These are phyloP conservation scores for Drosophila erecta DNA, from an alignment of 1,140 invertebrate species.

Conservation along the genomic window DNA sequence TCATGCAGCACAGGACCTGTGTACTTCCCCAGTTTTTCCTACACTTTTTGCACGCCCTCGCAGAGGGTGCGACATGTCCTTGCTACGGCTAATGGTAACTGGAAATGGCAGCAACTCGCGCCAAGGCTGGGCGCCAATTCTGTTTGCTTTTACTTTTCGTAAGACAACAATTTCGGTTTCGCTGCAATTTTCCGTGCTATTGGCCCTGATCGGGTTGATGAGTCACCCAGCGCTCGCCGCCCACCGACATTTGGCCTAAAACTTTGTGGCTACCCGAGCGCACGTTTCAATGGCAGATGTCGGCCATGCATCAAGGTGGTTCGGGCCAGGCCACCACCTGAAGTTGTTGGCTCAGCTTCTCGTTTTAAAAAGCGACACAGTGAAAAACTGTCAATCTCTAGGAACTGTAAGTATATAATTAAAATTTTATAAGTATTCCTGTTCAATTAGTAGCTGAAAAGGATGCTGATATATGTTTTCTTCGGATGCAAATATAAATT, in stretches of 20 bases:
- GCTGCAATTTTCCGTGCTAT: slow-evolving; percentile 78
- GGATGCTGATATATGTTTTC: background rate
- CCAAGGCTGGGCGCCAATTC: slow-evolving; percentile 63
- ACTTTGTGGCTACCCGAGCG: slow-evolving; percentile 45
- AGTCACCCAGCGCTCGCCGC: slow-evolving; percentile 24
- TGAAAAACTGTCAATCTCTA: too few species aligned
- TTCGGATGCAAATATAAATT: too few species aligned
- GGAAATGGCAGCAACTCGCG: slow-evolving; percentile 69
- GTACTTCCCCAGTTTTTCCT: slow-evolving; percentile 13
- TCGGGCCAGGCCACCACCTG: slow-evolving; percentile 2
- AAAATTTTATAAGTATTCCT: too few species aligned
- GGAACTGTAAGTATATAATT: too few species aligned
- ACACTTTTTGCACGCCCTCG: background rate
- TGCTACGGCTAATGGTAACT: slow-evolving; percentile 67
- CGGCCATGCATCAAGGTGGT: slow-evolving; percentile 25
- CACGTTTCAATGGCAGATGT: slow-evolving; percentile 50
- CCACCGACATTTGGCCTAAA: slow-evolving; percentile 46
- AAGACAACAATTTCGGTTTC: slow-evolving; percentile 57
- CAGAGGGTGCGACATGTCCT: slow-evolving; percentile 42
- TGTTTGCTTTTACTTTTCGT: slow-evolving; percentile 67
- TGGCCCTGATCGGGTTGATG: slow-evolving; percentile 69
- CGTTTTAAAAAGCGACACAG: slow-evolving; percentile 6
- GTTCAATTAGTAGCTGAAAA: background rate
- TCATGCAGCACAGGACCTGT: slow-evolving; percentile 68
- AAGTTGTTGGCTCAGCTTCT: background rate